Evolutionary conservation across 2,888 invertebrate species (phyloP).

Genomic region (Cheilosia impressa): DNA sequence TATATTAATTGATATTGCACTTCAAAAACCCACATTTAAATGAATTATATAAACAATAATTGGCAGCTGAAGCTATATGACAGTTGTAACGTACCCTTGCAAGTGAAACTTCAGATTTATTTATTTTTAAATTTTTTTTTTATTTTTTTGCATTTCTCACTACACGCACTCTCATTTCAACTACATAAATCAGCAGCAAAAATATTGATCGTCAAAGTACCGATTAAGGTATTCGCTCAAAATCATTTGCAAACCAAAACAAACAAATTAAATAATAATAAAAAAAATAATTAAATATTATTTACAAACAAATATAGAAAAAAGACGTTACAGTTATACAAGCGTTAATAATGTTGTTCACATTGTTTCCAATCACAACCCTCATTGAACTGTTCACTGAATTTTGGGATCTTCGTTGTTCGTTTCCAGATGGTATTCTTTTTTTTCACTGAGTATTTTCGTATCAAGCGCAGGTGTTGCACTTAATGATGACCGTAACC

Average conservation of each 20-base stretch:
- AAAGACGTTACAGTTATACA: constrained; percentile 51
- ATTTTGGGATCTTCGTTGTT: constrained; percentile 72
- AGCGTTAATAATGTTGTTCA: constrained; percentile 26
- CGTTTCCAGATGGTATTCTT: constrained; percentile 6
- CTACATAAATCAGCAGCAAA: constrained; percentile 46
- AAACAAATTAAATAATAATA: constrained; percentile 62
- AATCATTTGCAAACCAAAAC: constrained; percentile 69
- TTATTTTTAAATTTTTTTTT: constrained; percentile 58
- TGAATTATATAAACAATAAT: too few species aligned
- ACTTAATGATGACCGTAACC: constrained; percentile 73
- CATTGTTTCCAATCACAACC: constrained; percentile 50
- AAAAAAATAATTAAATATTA: constrained; percentile 65
- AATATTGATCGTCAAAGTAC: constrained; percentile 50
- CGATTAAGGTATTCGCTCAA: constrained; percentile 43
- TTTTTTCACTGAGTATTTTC: constrained; percentile 57
- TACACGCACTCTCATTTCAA: constrained; percentile 72
- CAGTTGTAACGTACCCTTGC: too few species aligned
- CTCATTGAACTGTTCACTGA: constrained; percentile 72
- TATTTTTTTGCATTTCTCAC: constrained; percentile 58
- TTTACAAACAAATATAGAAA: constrained; percentile 66
- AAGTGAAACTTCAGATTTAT: constrained; percentile 20
- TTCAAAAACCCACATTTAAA: too few species aligned
- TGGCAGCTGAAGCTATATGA: too few species aligned
- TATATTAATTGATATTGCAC: too few species aligned
- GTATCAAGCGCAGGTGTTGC: constrained; percentile 12